Conservation (phyloP, 30 jellyfish, hydroid and myxozoan genomes). For the Aurelia coerulea region DNA sequence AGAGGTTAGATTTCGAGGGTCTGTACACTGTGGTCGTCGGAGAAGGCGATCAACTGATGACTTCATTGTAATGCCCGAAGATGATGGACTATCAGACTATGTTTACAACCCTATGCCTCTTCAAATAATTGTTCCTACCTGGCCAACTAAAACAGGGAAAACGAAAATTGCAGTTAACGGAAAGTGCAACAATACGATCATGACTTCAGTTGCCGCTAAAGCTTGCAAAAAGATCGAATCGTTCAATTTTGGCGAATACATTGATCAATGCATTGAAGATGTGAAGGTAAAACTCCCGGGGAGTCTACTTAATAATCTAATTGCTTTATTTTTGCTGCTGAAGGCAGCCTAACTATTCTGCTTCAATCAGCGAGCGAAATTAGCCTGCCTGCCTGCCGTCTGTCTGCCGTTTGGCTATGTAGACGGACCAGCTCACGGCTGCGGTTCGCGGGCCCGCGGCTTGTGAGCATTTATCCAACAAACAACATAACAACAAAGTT, state of each 20-base stretch:
- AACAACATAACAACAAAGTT: no score
- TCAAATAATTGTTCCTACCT: neutral
- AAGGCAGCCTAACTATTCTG: no score
- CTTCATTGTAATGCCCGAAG: constrained; percentile 8
- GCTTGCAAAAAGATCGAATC: constrained; percentile 32
- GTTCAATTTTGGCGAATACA: neutral
- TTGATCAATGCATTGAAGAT: constrained; percentile 77
- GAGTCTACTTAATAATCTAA: neutral
- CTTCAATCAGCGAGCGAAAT: no score
- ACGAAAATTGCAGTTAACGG: constrained; percentile 17
- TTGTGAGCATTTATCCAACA: no score
- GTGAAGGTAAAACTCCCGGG: constrained; percentile 31
- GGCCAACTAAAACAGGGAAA: constrained; percentile 72
- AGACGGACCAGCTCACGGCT: no score
- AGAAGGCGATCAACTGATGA: constrained; percentile 20
- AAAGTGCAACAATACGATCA: constrained; percentile 25
- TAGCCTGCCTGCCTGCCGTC: no score
- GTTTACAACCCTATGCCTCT: constrained; percentile 32
- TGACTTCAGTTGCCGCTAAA: constrained; percentile 40
- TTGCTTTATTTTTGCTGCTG: neutral
- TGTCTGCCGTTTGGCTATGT: no score
- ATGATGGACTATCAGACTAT: constrained; percentile 33
- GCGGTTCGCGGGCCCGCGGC: no score
- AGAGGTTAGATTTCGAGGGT: neutral
- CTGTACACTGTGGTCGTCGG: constrained; percentile 48